phyloP scores from a whole-genome alignment of 2,797 vertebrate genomes.

The Myripristis jacobus region DNA sequence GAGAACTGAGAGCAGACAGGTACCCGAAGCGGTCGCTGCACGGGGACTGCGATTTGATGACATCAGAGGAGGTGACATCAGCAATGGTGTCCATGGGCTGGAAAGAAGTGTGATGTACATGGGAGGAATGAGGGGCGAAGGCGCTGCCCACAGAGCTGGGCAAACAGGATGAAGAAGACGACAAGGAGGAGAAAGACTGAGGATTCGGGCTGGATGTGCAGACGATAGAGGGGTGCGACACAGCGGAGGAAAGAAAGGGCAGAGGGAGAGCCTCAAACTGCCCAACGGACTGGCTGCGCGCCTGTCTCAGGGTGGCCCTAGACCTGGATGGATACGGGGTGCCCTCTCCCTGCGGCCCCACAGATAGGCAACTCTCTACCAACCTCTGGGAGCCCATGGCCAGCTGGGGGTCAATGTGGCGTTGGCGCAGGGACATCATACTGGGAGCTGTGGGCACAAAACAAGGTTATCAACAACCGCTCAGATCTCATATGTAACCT shows the following conservation, averaged over 20 bases:
- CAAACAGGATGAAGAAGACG: conserved; percentile 72
- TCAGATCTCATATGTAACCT: background rate
- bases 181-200: conserved; percentile 70
- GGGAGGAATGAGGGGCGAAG: conserved; percentile 85
- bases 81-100: conserved; percentile 94
- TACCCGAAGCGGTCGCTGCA: conserved; percentile 91
- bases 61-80: conserved; percentile 88
- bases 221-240: conserved; percentile 81
- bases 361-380: conserved; percentile 90
- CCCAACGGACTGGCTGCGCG: conserved; percentile 89
- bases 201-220: conserved; percentile 66
- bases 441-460: conserved; percentile 89
- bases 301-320: conserved; percentile 84
- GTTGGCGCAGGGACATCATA: conserved; percentile 94
- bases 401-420: conserved; percentile 92
- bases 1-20: conserved; percentile 68
- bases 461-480: conserved; percentile 49
- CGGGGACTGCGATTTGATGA: conserved; percentile 82
- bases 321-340: conserved; percentile 80
- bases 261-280: conserved; percentile 84
- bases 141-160: conserved; percentile 69
- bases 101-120: conserved; percentile 89
- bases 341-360: conserved; percentile 81
- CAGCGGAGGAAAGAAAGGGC: conserved; percentile 82
- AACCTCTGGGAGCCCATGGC: conserved; percentile 97